These are phyloP conservation scores for Gavia stellata DNA, from an alignment of 2,113 vertebrate species.

Conservation along the genomic window DNA sequence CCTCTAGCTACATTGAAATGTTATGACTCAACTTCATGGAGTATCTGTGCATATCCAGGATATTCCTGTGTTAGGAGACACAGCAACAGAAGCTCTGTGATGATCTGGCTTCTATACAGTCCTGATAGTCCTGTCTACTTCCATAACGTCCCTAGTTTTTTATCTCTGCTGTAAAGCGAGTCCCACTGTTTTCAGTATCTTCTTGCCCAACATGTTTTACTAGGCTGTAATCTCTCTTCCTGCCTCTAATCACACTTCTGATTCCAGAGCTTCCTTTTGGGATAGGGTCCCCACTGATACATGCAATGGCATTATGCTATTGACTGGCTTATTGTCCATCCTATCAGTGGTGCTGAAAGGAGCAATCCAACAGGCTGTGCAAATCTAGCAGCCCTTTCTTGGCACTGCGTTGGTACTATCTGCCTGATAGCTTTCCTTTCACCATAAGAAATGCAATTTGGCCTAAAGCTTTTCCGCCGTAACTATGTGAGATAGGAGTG, in stretches of 20 bases:
- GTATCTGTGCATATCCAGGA: background rate
- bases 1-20: background rate
- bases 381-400: background rate
- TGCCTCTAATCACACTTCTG: conserved; percentile 11
- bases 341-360: background rate
- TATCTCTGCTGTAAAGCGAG: background rate
- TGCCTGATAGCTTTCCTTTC: background rate
- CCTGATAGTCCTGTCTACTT: background rate
- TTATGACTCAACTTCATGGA: background rate
- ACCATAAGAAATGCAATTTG: background rate
- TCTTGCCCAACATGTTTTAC: background rate
- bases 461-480: background rate
- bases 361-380: background rate
- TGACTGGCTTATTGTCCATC: background rate
- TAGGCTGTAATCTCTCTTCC: conserved; percentile 17
- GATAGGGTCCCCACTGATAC: background rate
- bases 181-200: background rate
- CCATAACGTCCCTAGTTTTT: background rate
- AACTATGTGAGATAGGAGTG: background rate
- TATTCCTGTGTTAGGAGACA: background rate
- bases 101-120: background rate
- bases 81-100: background rate
- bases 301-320: background rate
- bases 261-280: conserved; percentile 13
- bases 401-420: background rate